Evolutionary conservation across 2,113 vertebrate genomes (phyloP).

Genomic region (Mesembrinibis cayennensis): DNA sequence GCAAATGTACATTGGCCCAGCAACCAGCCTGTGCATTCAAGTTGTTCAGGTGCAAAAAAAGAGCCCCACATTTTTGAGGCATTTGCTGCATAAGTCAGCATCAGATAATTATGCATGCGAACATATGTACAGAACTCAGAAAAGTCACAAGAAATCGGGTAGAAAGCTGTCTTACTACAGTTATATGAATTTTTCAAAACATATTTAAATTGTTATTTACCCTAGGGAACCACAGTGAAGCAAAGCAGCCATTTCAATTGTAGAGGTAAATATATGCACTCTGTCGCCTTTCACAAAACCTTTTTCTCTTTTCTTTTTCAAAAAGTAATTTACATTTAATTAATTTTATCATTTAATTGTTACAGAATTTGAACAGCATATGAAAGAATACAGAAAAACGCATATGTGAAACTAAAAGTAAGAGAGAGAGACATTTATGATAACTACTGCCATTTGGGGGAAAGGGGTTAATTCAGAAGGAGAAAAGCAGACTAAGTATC

Average conservation of each 20-base stretch:
- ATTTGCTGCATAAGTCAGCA: neutral
- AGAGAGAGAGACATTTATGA: neutral
- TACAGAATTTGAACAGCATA: slow-evolving; percentile 26
- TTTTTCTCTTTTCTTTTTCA: slow-evolving; percentile 10
- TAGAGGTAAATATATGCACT: slow-evolving; percentile 7
- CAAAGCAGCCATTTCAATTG: neutral
- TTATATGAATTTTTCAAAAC: slow-evolving; percentile 6
- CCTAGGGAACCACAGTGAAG: neutral
- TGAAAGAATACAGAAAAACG: slow-evolving; percentile 3
- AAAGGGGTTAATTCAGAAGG: neutral
- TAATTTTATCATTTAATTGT: slow-evolving; percentile 64
- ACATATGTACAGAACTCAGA: neutral
- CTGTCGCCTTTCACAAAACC: neutral
- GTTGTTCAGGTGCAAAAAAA: neutral
- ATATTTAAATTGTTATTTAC: slow-evolving; percentile 43
- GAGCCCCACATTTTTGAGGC: neutral
- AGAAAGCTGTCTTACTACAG: slow-evolving; percentile 5
- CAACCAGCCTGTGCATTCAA: neutral
- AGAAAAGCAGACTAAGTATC: neutral
- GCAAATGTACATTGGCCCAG: neutral
- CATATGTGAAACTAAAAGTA: neutral
- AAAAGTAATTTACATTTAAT: slow-evolving; percentile 59
- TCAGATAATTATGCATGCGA: neutral
- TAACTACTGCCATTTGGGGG: neutral
- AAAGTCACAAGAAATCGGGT: neutral